Evolutionary conservation across 1,140 invertebrate species (phyloP).

Genomic region (Berghia stephanieae): DNA sequence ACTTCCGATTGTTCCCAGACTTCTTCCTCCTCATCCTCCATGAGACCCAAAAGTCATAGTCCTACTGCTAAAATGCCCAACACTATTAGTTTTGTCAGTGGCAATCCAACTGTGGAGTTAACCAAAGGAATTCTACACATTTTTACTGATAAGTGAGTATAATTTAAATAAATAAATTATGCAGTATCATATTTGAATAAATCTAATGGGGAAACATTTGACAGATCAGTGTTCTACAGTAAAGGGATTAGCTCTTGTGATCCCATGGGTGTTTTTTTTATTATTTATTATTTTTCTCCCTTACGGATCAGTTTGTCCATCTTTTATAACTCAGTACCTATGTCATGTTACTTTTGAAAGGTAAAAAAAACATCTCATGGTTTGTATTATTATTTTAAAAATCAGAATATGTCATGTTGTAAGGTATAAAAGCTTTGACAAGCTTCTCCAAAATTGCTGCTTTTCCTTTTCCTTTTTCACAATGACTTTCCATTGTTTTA

Average conservation of each 20-base stretch:
- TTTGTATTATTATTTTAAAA: neutral
- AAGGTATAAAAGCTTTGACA: no score
- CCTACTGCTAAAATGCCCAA: constrained; percentile 38
- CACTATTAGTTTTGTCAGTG: constrained; percentile 81
- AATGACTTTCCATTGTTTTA: no score
- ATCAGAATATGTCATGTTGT: neutral
- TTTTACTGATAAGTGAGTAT: constrained; percentile 85
- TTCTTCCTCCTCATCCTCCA: neutral
- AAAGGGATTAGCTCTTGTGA: no score
- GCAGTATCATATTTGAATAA: neutral
- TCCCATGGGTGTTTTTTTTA: neutral
- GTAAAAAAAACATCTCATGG: neutral
- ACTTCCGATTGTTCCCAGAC: constrained; percentile 25
- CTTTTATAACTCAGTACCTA: neutral
- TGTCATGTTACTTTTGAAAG: neutral
- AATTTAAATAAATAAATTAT: neutral
- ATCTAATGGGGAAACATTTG: neutral
- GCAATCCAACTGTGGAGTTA: constrained; percentile 96
- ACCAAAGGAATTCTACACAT: constrained; percentile 96
- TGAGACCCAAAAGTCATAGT: constrained; percentile 49
- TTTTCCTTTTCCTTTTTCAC: no score
- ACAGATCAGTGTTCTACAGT: no score
- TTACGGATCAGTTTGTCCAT: no score
- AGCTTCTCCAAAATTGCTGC: no score
- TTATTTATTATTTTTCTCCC: neutral